phyloP scores from a whole-genome alignment of 2,888 invertebrate genomes.

The Reticulitermes lucifugus region DNA sequence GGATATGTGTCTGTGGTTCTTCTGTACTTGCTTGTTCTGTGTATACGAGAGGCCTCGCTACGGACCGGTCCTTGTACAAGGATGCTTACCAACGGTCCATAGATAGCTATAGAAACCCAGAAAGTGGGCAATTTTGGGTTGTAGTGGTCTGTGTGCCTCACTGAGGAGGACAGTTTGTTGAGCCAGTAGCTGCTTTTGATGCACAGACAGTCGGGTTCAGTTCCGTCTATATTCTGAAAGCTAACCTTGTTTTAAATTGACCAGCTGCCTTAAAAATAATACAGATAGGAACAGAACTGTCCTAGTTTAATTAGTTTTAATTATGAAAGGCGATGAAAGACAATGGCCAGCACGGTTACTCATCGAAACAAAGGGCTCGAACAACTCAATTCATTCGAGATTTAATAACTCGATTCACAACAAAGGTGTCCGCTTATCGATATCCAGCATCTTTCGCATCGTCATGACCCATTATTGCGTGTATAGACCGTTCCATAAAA shows the following conservation, averaged over 20 bases:
- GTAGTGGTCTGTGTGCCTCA: no score
- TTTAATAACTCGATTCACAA: slow-evolving; percentile 40
- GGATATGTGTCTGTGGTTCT: no score
- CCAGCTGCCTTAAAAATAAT: neutral
- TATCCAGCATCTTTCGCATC: slow-evolving; percentile 27
- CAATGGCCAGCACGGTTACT: slow-evolving; percentile 34
- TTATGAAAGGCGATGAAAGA: slow-evolving; percentile 36
- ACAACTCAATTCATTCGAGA: slow-evolving; percentile 40
- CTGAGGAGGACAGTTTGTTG: no score
- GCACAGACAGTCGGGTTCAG: neutral
- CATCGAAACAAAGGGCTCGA: slow-evolving; percentile 33
- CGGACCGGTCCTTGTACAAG: no score
- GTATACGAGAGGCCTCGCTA: no score
- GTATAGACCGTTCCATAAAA: slow-evolving; percentile 11
- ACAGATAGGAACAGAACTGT: slow-evolving; percentile 1
- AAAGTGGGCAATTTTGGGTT: no score
- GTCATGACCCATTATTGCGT: slow-evolving; percentile 34
- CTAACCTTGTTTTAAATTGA: no score
- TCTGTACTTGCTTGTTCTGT: no score
- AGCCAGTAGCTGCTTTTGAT: no score
- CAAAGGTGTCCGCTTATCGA: slow-evolving; percentile 41
- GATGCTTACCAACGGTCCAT: no score
- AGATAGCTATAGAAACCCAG: no score
- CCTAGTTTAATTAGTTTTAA: slow-evolving; percentile 33
- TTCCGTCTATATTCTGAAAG: neutral